Evolutionary conservation across 2,888 invertebrate species (phyloP).

Genomic region (Acleris emargana): DNA sequence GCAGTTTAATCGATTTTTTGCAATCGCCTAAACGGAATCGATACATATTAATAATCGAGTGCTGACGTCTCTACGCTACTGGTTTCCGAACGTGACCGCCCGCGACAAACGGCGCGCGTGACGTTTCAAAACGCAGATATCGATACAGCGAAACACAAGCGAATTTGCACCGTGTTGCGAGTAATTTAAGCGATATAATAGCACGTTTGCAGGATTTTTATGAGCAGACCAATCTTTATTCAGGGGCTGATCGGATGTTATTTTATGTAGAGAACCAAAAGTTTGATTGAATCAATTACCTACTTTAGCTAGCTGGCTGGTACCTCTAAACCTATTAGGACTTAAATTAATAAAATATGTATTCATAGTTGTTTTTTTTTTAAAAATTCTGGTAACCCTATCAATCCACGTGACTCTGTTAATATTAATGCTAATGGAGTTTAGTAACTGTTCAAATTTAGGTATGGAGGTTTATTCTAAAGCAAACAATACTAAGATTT

Average conservation of each 20-base stretch:
- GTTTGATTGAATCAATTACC: not conserved
- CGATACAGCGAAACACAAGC: slow-evolving; percentile 48
- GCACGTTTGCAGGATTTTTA: slow-evolving; percentile 18
- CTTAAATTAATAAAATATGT: too few relatives aligned
- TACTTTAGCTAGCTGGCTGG: not conserved
- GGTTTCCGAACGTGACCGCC: slow-evolving; percentile 73
- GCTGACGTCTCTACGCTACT: slow-evolving; percentile 64
- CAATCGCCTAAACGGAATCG: slow-evolving; percentile 39
- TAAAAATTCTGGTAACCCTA: too few relatives aligned
- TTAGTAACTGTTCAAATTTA: too few relatives aligned
- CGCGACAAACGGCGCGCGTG: slow-evolving; percentile 78
- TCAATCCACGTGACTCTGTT: too few relatives aligned
- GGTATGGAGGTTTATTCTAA: too few relatives aligned
- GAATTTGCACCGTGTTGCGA: slow-evolving; percentile 7
- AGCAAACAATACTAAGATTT: too few relatives aligned
- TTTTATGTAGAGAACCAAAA: not conserved
- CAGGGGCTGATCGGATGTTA: slow-evolving; percentile 14
- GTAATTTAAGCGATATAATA: not conserved
- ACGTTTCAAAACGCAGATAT: slow-evolving; percentile 69
- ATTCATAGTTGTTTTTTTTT: too few relatives aligned
- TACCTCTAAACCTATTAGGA: too few relatives aligned
- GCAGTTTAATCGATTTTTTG: too few relatives aligned
- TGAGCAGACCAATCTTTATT: slow-evolving; percentile 22
- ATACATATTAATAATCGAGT: slow-evolving; percentile 49
- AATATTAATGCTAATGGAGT: too few relatives aligned